A percentile compares a stretch with the other conserved stretches of the same genome.
Evolutionary conservation across 2,888 invertebrate species (phyloP).

Genomic region (Drosophila tripunctata): DNA sequence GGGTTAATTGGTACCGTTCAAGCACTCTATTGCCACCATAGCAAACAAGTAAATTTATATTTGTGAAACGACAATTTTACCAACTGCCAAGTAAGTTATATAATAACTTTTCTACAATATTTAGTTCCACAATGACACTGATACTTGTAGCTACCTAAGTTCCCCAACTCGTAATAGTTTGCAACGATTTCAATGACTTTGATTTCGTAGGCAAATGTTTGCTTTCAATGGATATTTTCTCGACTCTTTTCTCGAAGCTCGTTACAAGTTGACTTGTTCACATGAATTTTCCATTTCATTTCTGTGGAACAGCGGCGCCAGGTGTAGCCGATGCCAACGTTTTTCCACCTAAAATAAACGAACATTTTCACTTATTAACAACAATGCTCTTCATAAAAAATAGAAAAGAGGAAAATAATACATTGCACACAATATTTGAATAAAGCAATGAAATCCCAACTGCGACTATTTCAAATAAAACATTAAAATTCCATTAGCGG

Average conservation of each 20-base stretch:
- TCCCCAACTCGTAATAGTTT: background rate
- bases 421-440: conserved; percentile 52
- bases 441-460: conserved; percentile 38
- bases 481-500: conserved; percentile 79
- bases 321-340: conserved; percentile 27
- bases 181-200: background rate
- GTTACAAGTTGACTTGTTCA: conserved; percentile 18
- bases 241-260: background rate
- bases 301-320: conserved; percentile 59
- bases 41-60: no score
- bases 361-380: conserved; percentile 55
- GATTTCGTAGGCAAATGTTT: background rate
- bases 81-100: background rate
- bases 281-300: conserved; percentile 31
- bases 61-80: background rate
- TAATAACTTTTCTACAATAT: background rate
- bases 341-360: conserved; percentile 41
- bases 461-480: conserved; percentile 70
- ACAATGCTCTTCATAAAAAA: conserved; percentile 19
- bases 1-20: no score
- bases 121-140: background rate
- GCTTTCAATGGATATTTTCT: conserved; percentile 1
- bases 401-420: conserved; percentile 14
- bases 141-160: background rate
- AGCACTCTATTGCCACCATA: no score